Base-by-base conservation (phyloP, 2,797 vertebrate species). In the Aselliscus stoliczkanus region DNA sequence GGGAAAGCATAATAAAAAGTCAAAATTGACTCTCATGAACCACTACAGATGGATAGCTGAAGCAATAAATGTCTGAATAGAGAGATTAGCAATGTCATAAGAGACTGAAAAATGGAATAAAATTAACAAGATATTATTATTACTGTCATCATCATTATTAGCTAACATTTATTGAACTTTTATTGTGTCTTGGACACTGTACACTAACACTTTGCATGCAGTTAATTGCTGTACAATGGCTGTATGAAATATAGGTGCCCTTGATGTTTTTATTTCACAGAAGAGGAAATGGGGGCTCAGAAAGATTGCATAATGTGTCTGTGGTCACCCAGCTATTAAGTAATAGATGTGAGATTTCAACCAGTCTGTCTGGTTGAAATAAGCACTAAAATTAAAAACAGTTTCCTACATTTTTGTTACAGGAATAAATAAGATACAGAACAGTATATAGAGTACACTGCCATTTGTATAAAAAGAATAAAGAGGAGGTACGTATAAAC, bases 291-390 rank as follows among this genome's bases (percentile, higher is more conserved):
- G 62, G 31, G 87, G 67, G 12, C 60, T 42, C 39, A 67, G 65
- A 82, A 90, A 82, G 52, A 90, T 86, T 83, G 2, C 1, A 54
- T 93, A 75, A 70, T 76, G 6, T 83, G 39, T 85, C 50, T 90
- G 9, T 83, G 76, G 21, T 88, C 70, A 73, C 56, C 50, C 27
- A 70, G 39, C n/a, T 90, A 72, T 95, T 96, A 93, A 56, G 27
- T 83, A 85, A 70, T 70, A 86, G 39, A 90, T n/a, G 65, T 87
- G 58, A 69, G 20, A 65, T 94, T 92, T 94, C 42, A 88, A 52
- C 56, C 50, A 54, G 4, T 72, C 27, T 76, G 5, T 62, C 62
- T 82, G 6, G 21, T 76, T 76, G 34, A 89, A 89, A 90, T 83
- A 31, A 70, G n/a, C 52, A 44, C 67, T 94, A 54, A 80, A 84